Evolutionary conservation across 2,797 vertebrate species (phyloP).

Genomic region (Notolabrus celidotus): DNA sequence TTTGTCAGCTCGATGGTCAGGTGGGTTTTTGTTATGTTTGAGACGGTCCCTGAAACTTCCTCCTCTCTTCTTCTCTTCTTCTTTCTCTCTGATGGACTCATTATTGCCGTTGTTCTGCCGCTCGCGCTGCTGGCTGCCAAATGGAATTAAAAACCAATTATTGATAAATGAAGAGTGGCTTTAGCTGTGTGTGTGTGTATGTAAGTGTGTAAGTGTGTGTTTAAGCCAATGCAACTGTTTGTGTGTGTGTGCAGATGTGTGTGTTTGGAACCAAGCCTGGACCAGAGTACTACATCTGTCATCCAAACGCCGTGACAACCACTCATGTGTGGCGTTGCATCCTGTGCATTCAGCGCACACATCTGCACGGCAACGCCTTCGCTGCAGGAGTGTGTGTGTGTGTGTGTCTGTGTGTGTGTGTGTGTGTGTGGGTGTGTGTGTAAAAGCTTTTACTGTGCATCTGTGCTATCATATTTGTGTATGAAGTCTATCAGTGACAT

Average conservation of each 20-base stretch:
- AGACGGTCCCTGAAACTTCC: conserved; percentile 40
- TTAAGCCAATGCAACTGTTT: no score
- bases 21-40: conserved; percentile 20
- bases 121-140: conserved; percentile 71
- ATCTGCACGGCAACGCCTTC: conserved; percentile 65
- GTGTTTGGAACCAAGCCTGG: conserved; percentile 69
- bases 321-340: conserved; percentile 75
- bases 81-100: conserved; percentile 70
- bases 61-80: conserved; percentile 31
- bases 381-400: conserved; percentile 41
- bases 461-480: conserved; percentile 53
- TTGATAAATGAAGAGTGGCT: conserved; percentile 81
- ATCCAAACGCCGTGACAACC: conserved; percentile 72
- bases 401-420: conserved; percentile 30
- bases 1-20: conserved; percentile 16
- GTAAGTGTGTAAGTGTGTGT: conserved; percentile 36
- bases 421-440: conserved; percentile 2
- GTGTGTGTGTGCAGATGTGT: conserved; percentile 37
- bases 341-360: conserved; percentile 77
- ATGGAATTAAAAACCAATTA: conserved; percentile 81
- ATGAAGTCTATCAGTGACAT: conserved; percentile 51
- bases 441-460: conserved; percentile 47
- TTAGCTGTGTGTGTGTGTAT: conserved; percentile 41
- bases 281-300: conserved; percentile 78
- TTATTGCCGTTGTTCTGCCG: conserved; percentile 72